Base-by-base conservation (phyloP, 23 tunicate genomes). In the Diplosoma virens region DNA sequence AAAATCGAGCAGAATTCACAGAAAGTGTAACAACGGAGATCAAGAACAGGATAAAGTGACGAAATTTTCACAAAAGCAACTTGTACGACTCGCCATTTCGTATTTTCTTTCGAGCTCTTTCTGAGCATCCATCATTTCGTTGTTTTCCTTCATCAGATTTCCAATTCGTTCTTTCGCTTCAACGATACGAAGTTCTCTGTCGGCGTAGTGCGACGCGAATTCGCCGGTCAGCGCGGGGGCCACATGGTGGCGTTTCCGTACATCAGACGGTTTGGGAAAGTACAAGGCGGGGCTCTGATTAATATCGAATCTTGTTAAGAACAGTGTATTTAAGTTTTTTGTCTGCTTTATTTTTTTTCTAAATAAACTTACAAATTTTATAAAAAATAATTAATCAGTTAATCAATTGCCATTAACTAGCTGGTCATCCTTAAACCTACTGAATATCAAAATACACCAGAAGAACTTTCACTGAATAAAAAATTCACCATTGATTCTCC, bases 161-260 rank as follows among this genome's bases (percentile, higher is more conserved):
- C 58, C 26, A 1, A 92, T 61, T 0, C 72, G 41, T 27, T 68
- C 76, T 30, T 50, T 73, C 24, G 37, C 56, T 47, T 92, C 92
- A 17, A 53, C 47, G 14, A 92, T 76, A 16, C 97, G 73, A 1
- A 92, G 71, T 35, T 85, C 84, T 5, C 92, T 69, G 58, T 92
- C 97, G 22, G 63, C 76, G 63, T 67, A 92, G 31, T 92, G 89
- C 21, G 84, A 71, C 58, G 82, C 83, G 64, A 92, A 92, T 29
- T 85, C 87, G 0, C 70, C 58, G 33, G 92, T 85, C 21, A 92
- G 79, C 0, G 86, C 66, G 4, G 97, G 97, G 4, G 83, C 73
- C 0, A 92, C 92, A 28, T 54, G 79, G 32, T 81, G 97, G 28
- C 86, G 82, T 70, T 85, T 85, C 7, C 97, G 65, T 0, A 92